Conservation (phyloP, 1,140 invertebrate species). For the Bombus superbus region DNA sequence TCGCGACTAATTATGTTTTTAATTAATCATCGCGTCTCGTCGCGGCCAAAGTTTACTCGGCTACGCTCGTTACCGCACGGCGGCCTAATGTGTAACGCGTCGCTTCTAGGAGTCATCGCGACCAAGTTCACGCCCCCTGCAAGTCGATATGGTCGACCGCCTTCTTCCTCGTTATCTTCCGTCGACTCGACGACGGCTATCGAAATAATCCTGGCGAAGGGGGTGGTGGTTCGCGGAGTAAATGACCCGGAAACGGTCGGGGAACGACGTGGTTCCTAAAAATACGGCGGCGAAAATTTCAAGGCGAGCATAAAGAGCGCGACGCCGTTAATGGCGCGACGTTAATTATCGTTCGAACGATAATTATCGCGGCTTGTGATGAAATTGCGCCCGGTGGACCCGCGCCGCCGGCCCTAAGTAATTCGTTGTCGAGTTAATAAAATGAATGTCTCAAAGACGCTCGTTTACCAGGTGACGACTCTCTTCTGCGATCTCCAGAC, state of each 20-base stretch:
- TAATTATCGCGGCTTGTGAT: neutral
- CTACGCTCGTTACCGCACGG: slow-evolving; percentile 73
- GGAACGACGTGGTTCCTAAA: slow-evolving; percentile 15
- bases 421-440: slow-evolving; percentile 50
- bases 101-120: slow-evolving; percentile 64
- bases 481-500: neutral
- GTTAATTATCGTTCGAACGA: slow-evolving; percentile 54
- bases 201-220: slow-evolving; percentile 41
- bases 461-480: slow-evolving; percentile 2
- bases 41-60: slow-evolving; percentile 73
- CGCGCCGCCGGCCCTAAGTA: slow-evolving; percentile 43
- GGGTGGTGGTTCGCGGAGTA: slow-evolving; percentile 36
- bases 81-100: slow-evolving; percentile 72
- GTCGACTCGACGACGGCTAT: slow-evolving; percentile 21
- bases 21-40: slow-evolving; percentile 78
- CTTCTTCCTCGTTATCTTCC: slow-evolving; percentile 46
- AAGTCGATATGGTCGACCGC: neutral
- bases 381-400: slow-evolving; percentile 7
- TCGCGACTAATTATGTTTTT: slow-evolving; percentile 78
- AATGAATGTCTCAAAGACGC: slow-evolving; percentile 37
- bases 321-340: slow-evolving; percentile 29
- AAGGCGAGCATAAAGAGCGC: slow-evolving; percentile 10
- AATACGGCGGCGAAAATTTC: slow-evolving; percentile 36
- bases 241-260: slow-evolving; percentile 60
- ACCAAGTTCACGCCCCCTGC: slow-evolving; percentile 21